A percentile compares a stretch with the other conserved stretches of the same genome.
Evolutionary conservation across 2,797 vertebrate species (phyloP).

Genomic region (Sphenodon punctatus): DNA sequence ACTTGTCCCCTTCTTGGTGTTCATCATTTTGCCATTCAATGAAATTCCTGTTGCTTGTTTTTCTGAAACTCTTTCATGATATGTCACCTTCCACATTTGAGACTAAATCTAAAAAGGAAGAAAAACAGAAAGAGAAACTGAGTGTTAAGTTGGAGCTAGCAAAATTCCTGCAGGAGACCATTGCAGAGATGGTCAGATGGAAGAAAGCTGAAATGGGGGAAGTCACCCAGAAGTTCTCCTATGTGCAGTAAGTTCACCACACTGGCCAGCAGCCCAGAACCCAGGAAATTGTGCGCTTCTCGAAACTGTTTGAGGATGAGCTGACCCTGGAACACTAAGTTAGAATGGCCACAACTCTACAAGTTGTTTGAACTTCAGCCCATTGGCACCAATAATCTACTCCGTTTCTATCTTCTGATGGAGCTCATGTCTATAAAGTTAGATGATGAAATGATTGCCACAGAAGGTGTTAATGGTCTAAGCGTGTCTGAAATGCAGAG

Average conservation of each 20-base stretch:
- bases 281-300: slow-evolving; percentile 89
- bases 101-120: slow-evolving; percentile 94
- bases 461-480: slow-evolving; percentile 86
- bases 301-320: slow-evolving; percentile 95
- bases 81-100: slow-evolving; percentile 98
- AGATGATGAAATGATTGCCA: slow-evolving; percentile 92
- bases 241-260: slow-evolving; percentile 87
- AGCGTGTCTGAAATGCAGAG: slow-evolving; percentile 89
- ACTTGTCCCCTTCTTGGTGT: slow-evolving; percentile 92
- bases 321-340: slow-evolving; percentile 92
- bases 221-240: slow-evolving; percentile 89
- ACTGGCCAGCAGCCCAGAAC: slow-evolving; percentile 89
- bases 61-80: slow-evolving; percentile 94
- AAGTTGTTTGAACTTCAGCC: slow-evolving; percentile 93
- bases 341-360: slow-evolving; percentile 92
- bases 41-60: slow-evolving; percentile 94
- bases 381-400: slow-evolving; percentile 95
- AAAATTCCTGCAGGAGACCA: slow-evolving; percentile 95
- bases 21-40: slow-evolving; percentile 97
- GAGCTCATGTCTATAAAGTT: slow-evolving; percentile 88
- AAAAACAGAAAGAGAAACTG: slow-evolving; percentile 92
- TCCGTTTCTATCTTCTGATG: slow-evolving; percentile 94
- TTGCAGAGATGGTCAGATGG: slow-evolving; percentile 91
- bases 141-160: slow-evolving; percentile 92
- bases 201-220: slow-evolving; percentile 87